Percentiles rank a stretch among this genome's conserved stretches.
Evolutionary conservation across 2,888 invertebrate species (phyloP).

Genomic region (Stenoptilia bipunctidactyla): DNA sequence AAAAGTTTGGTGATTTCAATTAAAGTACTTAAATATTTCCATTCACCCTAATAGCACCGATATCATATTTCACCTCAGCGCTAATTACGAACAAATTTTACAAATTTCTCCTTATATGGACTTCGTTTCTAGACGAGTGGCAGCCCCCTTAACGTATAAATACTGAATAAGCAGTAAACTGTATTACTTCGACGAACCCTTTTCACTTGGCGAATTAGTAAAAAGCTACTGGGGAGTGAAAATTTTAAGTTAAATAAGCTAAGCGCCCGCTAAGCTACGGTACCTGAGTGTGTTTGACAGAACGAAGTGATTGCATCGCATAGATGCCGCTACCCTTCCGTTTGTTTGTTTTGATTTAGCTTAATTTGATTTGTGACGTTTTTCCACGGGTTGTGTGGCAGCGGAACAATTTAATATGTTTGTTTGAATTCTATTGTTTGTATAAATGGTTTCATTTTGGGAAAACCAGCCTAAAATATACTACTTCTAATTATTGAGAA

Average conservation of each 20-base stretch:
- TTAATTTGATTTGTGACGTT: slow-evolving; percentile 64
- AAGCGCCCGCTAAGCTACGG: slow-evolving; percentile 44
- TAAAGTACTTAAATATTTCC: neutral
- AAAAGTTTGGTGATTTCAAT: neutral
- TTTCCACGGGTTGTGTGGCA: slow-evolving; percentile 22
- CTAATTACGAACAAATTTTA: slow-evolving; percentile 34
- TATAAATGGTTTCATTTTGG: too few species aligned
- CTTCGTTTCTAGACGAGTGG: slow-evolving; percentile 46
- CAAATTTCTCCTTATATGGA: slow-evolving; percentile 54
- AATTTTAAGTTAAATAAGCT: slow-evolving; percentile 62
- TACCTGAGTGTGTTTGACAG: slow-evolving; percentile 68
- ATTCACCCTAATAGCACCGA: neutral
- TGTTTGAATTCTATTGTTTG: neutral
- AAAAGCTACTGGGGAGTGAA: slow-evolving; percentile 70
- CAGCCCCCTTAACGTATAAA: slow-evolving; percentile 63
- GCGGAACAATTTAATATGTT: slow-evolving; percentile 21
- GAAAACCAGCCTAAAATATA: neutral
- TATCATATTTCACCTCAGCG: slow-evolving; percentile 2
- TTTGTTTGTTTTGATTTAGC: slow-evolving; percentile 63
- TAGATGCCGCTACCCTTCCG: slow-evolving; percentile 35
- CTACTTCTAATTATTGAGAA: slow-evolving; percentile 14
- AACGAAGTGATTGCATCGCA: slow-evolving; percentile 62
- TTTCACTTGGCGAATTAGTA: slow-evolving; percentile 72
- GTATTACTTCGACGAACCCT: slow-evolving; percentile 70
- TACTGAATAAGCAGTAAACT: slow-evolving; percentile 72